Percentiles rank a stretch among this genome's conserved stretches.
phyloP scores from a whole-genome alignment of 2,113 vertebrate genomes.

The Forbesichthys papilliferus region DNA sequence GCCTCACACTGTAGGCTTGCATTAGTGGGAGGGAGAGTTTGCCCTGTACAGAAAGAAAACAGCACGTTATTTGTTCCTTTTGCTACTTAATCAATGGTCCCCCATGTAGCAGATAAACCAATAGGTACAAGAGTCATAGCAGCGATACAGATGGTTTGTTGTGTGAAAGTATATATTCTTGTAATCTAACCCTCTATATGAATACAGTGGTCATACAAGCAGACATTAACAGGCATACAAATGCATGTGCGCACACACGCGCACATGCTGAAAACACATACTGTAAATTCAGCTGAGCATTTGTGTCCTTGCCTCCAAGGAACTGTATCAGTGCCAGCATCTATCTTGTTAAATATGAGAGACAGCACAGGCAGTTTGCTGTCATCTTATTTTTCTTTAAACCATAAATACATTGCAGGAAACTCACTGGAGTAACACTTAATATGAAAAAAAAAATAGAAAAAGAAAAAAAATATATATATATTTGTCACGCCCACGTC shows the following conservation, averaged over 20 bases:
- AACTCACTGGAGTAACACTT: conserved; percentile 65
- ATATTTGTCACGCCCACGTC: neutral
- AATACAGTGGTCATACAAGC: conserved; percentile 17
- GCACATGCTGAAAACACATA: neutral
- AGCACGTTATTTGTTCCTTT: conserved; percentile 71
- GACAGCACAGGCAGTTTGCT: conserved; percentile 55
- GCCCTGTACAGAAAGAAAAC: conserved; percentile 43
- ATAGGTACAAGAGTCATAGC: conserved; percentile 53
- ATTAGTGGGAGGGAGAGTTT: conserved; percentile 43
- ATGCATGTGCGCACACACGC: conserved; percentile 10
- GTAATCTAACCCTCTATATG: conserved; percentile 7
- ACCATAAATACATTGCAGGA: conserved; percentile 69
- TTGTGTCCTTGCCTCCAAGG: conserved; percentile 54
- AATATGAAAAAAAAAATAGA: conserved; percentile 40
- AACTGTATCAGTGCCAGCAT: conserved; percentile 57
- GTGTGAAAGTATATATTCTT: conserved; percentile 42
- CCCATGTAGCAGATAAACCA: conserved; percentile 60
- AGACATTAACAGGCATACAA: conserved; percentile 4
- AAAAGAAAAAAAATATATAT: too few relatives aligned
- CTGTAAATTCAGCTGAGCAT: conserved; percentile 16
- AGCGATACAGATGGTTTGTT: conserved; percentile 40
- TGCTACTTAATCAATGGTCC: conserved; percentile 71
- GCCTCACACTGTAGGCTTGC: conserved; percentile 5
- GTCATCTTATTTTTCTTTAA: conserved; percentile 65
- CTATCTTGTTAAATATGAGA: conserved; percentile 71